A percentile compares a stretch with the other conserved stretches of the same genome.
phyloP scores from a whole-genome alignment of 2,888 invertebrate genomes.

The Oxytorus armatus region DNA sequence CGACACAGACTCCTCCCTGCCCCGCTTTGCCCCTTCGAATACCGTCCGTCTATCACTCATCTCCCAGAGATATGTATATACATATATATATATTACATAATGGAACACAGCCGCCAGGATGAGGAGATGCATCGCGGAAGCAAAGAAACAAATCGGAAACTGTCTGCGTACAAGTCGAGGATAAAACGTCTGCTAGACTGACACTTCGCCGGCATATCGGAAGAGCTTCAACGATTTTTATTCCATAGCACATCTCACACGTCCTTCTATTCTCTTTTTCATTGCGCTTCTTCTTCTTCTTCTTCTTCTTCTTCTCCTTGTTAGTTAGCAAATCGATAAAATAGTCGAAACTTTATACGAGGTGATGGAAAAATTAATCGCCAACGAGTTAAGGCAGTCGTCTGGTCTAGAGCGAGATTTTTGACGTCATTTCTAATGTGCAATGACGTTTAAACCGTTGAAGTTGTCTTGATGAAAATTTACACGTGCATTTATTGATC shows the following conservation, averaged over 20 bases:
- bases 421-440: no score
- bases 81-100: neutral
- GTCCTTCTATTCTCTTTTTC: conserved; percentile 10
- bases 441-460: no score
- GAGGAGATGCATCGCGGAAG: conserved; percentile 28
- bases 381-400: no score
- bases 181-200: conserved; percentile 46
- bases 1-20: conserved; percentile 24
- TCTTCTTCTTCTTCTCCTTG: neutral
- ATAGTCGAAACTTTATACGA: neutral
- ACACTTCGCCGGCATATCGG: conserved; percentile 53
- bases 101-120: conserved; percentile 23
- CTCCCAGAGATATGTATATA: conserved; percentile 26
- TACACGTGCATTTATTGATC: no score
- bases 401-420: no score
- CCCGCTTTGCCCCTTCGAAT: conserved; percentile 9
- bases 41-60: conserved; percentile 55
- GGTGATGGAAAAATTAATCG: neutral
- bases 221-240: conserved; percentile 53
- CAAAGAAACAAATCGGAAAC: conserved; percentile 62
- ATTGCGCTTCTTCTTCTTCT: conserved; percentile 2
- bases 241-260: conserved; percentile 32
- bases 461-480: no score
- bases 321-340: neutral
- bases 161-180: conserved; percentile 48